Base-by-base conservation (phyloP, 2,797 vertebrate genomes). In the Spea hammondii region DNA sequence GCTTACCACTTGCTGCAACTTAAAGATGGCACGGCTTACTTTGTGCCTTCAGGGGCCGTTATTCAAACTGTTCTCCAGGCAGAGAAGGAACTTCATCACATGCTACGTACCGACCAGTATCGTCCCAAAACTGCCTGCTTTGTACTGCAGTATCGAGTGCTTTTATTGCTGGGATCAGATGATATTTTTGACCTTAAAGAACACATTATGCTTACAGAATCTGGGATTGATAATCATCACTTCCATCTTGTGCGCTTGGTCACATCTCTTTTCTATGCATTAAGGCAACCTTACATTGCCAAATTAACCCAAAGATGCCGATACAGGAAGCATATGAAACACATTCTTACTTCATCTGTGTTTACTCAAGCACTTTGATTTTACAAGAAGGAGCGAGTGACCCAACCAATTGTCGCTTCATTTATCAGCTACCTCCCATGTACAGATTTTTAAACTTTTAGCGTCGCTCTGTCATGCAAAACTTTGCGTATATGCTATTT, bases 141-240 rank as follows among this genome's bases (percentile, higher is more conserved):
- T 11, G 8, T 55, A 46, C 70, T 82, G 75, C 55, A 82, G 57
- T 57, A 78, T 54, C 50, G 13, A 6, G 55, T 77, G 14, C 70
- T 82, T 14, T 69, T 60, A 8, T 48, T 8, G 51, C 51, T 82
- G 44, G 80, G 80, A 12, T 44, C 75, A 14, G 45, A 1, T 17
- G 75, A 82, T 78, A 65, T 82, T 47, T 82, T 82, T 74, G 8
- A 77, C 11, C 70, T 82, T 2, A 64, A 78, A 62, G 70, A 74
- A 49, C 80, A 82, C 13, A 65, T 77, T 49, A 6, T 45, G 49
- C 13, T 64, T 8, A 82, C 80, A 44, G 70, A 55, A 7, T 7
- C 44, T 47, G 70, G 57, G 45, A 77, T 78, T n/a, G 65, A 78
- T 11, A 82, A 82, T 69, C 80, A 82, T 74, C 62, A 82, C 57